Conservation (phyloP, 2,888 invertebrate genomes). For the Thera britannica region DNA sequence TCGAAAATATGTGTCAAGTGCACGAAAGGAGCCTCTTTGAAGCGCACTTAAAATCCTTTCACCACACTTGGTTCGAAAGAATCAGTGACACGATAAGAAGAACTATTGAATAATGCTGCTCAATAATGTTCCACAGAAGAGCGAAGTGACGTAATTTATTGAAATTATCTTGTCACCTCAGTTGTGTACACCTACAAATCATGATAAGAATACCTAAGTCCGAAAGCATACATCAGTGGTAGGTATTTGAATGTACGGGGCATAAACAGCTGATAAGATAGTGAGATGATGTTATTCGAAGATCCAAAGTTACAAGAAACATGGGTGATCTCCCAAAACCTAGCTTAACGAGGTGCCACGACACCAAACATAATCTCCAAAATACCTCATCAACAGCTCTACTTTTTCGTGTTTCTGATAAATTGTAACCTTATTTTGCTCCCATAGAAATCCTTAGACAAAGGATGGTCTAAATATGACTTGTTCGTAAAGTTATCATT, state of each 20-base stretch:
- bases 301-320: slow-evolving; percentile 18
- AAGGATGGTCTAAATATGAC: too few species aligned
- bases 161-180: slow-evolving; percentile 34
- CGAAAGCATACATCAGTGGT: slow-evolving; percentile 34
- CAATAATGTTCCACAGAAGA: slow-evolving; percentile 22
- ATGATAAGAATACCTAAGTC: slow-evolving; percentile 43
- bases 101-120: slow-evolving; percentile 19
- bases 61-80: too few species aligned
- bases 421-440: neutral
- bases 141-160: slow-evolving; percentile 32
- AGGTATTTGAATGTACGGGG: slow-evolving; percentile 33
- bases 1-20: too few species aligned
- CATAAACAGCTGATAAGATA: slow-evolving; percentile 39
- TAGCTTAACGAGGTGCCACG: neutral
- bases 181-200: slow-evolving; percentile 32
- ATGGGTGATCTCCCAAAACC: slow-evolving; percentile 30
- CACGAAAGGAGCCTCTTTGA: too few species aligned
- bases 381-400: neutral
- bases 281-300: slow-evolving; percentile 30
- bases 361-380: neutral
- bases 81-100: too few species aligned
- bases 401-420: neutral
- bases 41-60: too few species aligned
- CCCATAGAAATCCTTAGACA: neutral
- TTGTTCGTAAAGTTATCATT: too few species aligned